Evolutionary conservation across 2,113 vertebrate species (phyloP).

Genomic region (Hucho hucho): DNA sequence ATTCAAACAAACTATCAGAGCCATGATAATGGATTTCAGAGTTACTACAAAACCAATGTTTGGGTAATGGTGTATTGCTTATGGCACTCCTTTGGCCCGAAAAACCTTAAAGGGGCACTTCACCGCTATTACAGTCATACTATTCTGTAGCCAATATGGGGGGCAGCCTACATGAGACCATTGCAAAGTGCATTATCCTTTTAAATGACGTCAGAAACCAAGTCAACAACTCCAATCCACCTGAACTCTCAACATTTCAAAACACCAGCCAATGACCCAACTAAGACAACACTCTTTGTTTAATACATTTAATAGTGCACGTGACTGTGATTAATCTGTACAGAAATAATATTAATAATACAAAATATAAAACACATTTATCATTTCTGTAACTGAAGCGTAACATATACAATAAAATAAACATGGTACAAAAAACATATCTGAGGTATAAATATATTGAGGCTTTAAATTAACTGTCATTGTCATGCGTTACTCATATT

Average conservation of each 20-base stretch:
- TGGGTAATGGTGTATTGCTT: too few relatives aligned
- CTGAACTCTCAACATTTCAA: background rate
- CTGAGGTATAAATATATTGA: conserved; percentile 99
- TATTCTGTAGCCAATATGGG: too few relatives aligned
- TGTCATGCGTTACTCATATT: conserved; percentile 88
- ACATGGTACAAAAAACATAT: conserved; percentile 82
- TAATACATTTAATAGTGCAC: conserved; percentile 98
- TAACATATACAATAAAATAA: conserved; percentile 91
- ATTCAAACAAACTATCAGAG: too few relatives aligned
- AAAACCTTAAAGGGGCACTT: background rate
- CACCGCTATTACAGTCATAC: too few relatives aligned
- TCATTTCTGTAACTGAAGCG: conserved; percentile 83
- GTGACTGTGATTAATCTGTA: conserved; percentile 90
- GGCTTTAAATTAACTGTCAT: conserved; percentile 95
- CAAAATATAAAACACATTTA: conserved; percentile 90
- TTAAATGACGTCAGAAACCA: background rate
- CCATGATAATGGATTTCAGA: too few relatives aligned
- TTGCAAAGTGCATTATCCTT: background rate
- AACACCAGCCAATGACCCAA: background rate
- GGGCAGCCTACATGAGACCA: background rate
- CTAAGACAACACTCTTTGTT: conserved; percentile 50
- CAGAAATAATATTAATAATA: conserved; percentile 88
- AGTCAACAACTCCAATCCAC: too few relatives aligned
- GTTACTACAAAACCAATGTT: too few relatives aligned
- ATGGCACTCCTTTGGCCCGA: background rate